Base-by-base conservation (phyloP, 2,888 invertebrate genomes). In the Eupithecia exiguata region DNA sequence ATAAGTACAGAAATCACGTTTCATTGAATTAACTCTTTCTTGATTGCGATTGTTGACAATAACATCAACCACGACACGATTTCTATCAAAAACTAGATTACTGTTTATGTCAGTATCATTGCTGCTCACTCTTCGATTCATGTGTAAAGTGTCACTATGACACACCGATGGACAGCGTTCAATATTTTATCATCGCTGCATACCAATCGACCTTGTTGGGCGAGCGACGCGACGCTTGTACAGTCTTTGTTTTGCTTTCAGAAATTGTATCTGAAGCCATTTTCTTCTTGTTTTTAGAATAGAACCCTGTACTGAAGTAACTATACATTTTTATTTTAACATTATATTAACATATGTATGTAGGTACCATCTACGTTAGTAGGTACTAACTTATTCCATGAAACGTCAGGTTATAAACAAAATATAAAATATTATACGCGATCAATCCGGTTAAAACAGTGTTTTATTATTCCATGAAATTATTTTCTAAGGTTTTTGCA, bases 1-100 rank as follows among this genome's bases (percentile, higher is more conserved):
- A 85, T 87, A 86, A 84, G 85, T 85, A 86, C 87, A 88, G 86
- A 82, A 86, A 87, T 87, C 88, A 87, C 87, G 88, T 89, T 87
- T 82, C 83, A 84, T 86, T 84, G 83, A 86, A 80, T 80, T 77
- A 75, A 78, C 77, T 80, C 81, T 53, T 53, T 53, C 49, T 21
- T 53, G 49, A 53, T 85, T 81, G 83, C 82, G 83, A 85, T 83
- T 88, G 87, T 89, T 88, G 88, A 89, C 90, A 87, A 87, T 88
- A 84, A 78, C 81, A 69, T 10, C n/a, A 89, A 88, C 89, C 88
- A 88, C 83, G 43, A 74, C 79, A 79, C 81, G 81, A 69, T 77
- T 53, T 53, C 49, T 21, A 21, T 21, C n/a, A 1, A 49, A n/a
- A 53, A 53, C 9, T 53, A 3, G n/a, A 49, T 49, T 10, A 49